A percentile compares a stretch with the other conserved stretches of the same genome.
Conservation (phyloP, 2,797 vertebrate species). For the Crocidura indochinensis region DNA sequence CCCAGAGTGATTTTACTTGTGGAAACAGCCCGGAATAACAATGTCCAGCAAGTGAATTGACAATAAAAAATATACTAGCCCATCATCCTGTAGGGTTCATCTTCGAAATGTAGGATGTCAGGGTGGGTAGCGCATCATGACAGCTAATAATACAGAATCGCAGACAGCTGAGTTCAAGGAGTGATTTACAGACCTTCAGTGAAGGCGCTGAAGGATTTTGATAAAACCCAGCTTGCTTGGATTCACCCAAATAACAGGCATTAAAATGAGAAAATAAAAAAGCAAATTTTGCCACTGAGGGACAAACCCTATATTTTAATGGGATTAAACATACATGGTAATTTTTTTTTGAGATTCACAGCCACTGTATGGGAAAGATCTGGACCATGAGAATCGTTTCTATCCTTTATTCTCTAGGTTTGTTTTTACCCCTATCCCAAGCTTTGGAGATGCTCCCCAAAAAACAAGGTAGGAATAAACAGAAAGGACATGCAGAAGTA, state of each 20-base stretch:
- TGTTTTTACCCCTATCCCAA: neutral
- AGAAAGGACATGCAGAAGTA: too few species aligned
- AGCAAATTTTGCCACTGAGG: conserved; percentile 1
- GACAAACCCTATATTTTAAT: neutral
- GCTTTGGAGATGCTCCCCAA: neutral
- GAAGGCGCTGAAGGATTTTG: conserved; percentile 32
- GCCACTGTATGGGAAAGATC: neutral
- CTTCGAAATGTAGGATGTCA: neutral
- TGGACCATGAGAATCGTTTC: neutral
- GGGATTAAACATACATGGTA: neutral
- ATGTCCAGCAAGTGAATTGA: neutral
- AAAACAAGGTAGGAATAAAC: neutral
- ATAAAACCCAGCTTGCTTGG: conserved; percentile 6
- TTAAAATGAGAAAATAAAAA: neutral
- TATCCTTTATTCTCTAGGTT: neutral
- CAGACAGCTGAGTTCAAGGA: neutral
- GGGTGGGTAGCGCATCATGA: conserved; percentile 3
- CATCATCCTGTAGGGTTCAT: neutral
- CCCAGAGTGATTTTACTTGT: neutral
- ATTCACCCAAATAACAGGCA: conserved; percentile 34
- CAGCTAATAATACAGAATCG: neutral
- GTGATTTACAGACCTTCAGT: neutral
- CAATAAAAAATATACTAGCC: neutral
- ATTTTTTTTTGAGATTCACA: conserved; percentile 6
- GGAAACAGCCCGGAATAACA: neutral